phyloP scores from a whole-genome alignment of 1,140 invertebrate genomes.

The Diprion similis region DNA sequence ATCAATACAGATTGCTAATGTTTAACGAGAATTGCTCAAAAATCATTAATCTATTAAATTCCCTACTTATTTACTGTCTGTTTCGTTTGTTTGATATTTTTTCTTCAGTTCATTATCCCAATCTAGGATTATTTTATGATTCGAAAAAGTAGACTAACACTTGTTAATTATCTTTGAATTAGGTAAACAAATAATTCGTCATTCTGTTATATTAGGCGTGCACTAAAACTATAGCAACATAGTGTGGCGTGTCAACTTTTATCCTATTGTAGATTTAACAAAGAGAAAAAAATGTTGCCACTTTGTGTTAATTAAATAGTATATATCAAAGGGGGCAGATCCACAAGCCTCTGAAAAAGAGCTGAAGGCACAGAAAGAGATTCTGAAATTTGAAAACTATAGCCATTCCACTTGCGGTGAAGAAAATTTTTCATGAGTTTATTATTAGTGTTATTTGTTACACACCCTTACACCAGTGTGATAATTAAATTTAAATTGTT shows the following conservation, averaged over 20 bases:
- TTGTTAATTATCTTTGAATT: neutral
- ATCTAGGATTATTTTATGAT: no score
- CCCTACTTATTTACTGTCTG: neutral
- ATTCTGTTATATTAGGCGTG: constrained; percentile 1
- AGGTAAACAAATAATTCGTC: neutral
- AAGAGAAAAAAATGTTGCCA: constrained; percentile 5
- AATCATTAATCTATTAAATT: neutral
- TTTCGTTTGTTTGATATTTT: no score
- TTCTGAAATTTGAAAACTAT: neutral
- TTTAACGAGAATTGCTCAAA: neutral
- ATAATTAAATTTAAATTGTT: constrained; percentile 19
- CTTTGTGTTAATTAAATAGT: neutral
- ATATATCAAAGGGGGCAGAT: neutral
- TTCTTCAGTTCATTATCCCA: no score
- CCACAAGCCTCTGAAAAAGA: constrained; percentile 1
- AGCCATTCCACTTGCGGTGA: neutral
- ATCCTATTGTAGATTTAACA: neutral
- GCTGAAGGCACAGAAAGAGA: neutral
- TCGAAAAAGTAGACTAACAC: no score
- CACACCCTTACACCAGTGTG: neutral
- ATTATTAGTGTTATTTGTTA: neutral
- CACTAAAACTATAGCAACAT: neutral
- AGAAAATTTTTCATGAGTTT: no score
- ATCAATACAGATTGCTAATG: no score
- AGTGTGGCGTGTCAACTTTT: neutral